Base-by-base conservation (phyloP, 2,113 vertebrate genomes). In the Callopanchax toddi region DNA sequence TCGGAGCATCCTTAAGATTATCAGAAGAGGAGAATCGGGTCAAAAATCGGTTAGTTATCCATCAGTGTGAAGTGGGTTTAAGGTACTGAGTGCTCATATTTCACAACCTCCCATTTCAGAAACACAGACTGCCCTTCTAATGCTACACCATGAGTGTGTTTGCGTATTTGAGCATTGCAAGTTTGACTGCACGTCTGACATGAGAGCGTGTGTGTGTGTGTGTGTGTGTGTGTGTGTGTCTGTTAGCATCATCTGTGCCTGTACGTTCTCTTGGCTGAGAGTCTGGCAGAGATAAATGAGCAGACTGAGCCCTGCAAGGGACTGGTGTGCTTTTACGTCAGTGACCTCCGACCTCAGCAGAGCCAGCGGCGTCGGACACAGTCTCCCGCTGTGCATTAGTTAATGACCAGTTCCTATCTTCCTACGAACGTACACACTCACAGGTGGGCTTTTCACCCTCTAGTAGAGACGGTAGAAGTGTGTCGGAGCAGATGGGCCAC, bases 281-380 rank as follows among this genome's bases (percentile, higher is more conserved):
- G 52, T 59, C 48, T 74, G 87, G 86, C 85, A 86, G 72, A 77
- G 62, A 87, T 84, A 80, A 82, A 48, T 15, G 45, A 78, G 67
- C 51, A 20, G 32, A 36, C 26, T 0, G 7, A 26, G 44, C 54
- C 70, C 71, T 66, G 52, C 58, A 22, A 67, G 63, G 60, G 59
- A 74, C 67, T 55, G 21, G 40, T 75, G 61, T 42, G 65, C 60
- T 69, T 80, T 75, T 75, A 76, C 79, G 43, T 86, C 81, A 68
- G 37, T 17, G 72, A 76, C 78, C 81, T 73, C 36, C 72, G 73
- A 84, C 75, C 70, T 56, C 44, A 0, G 49, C n/a, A n/a, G 56
- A 64, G 67, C 70, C 36, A 15, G 51, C 71, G 40, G 62, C 20
- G 3, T 76, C 20, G 29, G 83, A 80, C 77, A 79, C 34, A 44